Evolutionary conservation across 2,113 vertebrate genomes (phyloP), one percentile per base, ranked within the genome.

Genomic region (Rissa tridactyla): DNA sequence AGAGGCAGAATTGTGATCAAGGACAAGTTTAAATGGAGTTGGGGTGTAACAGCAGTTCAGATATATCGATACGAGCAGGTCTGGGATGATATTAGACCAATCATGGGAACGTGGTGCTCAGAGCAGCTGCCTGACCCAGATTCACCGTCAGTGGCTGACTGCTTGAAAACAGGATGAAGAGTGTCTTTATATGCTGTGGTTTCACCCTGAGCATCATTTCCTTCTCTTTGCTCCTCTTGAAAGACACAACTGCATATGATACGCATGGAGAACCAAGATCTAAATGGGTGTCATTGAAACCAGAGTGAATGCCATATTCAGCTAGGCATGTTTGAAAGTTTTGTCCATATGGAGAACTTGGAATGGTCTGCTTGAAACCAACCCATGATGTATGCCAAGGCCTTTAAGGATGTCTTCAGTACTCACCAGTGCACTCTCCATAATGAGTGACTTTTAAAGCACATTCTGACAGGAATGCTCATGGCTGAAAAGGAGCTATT

Each of bases 111-210:
- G 6, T 22, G 44, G 61, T 23, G 38, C 73, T 92, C 42, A 57
- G 40, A 86, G 61, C 52, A 89, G 52, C 51, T 87, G n/a, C 60
- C 51, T 75, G 77, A 84, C 65, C 60, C 69, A 87, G n/a, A 78
- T 32, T 70, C 64, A 62, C n/a, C 64, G 15, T 32, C 34, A 36
- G 54, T 34, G 44, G 32, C 75, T 58, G 18, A 66, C 58, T 60
- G 23, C 55, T 34, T 82, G 20, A 57, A 90, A 77, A 84, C 11
- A 57, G 34, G n/a, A 58, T 34, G 36, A 81, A 62, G 14, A 55
- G 15, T 15, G 11, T 15, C 69, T 71, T 23, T 30, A 23, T 15
- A 19, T 8, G 12, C 64, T 40, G n/a, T 25, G 11, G 16, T 49
- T 85, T 94, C 84, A 90, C 22, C 15, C 15, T 49, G 49, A 20